Percentiles rank a stretch among this genome's conserved stretches.
Conservation (phyloP, 2,113 vertebrate species). For the Piaya cayana region DNA sequence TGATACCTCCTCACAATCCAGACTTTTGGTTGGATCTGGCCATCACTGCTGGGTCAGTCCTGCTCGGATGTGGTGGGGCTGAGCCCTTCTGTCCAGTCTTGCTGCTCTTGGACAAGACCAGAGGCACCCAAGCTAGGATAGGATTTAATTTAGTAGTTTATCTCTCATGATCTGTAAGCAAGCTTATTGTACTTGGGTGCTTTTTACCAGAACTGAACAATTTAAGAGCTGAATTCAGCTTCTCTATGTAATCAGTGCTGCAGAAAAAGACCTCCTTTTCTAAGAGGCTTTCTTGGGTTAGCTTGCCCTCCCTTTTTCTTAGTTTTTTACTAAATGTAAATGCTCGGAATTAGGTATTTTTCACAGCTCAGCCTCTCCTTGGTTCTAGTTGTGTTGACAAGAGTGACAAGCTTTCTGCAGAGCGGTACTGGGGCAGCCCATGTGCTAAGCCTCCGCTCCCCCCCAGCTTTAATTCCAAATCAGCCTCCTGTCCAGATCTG, state of each 20-base stretch:
- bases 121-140: background rate
- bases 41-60: background rate
- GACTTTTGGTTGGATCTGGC: background rate
- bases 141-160: background rate
- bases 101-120: background rate
- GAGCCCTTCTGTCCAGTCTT: background rate
- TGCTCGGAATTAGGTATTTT: background rate
- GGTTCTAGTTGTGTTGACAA: background rate
- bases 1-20: fast-evolving
- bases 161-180: background rate
- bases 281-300: background rate
- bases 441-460: conserved; percentile 22
- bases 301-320: background rate
- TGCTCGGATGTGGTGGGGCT: fast-evolving
- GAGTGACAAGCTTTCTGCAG: background rate
- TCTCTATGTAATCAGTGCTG: fast-evolving
- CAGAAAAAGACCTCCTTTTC: background rate
- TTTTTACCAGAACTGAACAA: background rate
- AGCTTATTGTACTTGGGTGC: background rate
- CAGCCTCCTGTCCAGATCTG: conserved; percentile 19
- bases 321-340: background rate
- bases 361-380: background rate
- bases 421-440: background rate
- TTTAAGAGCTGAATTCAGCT: background rate
- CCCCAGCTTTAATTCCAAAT: conserved; percentile 23